Evolutionary conservation across 2,113 vertebrate species (phyloP).

Genomic region (Pleuronectes platessa): DNA sequence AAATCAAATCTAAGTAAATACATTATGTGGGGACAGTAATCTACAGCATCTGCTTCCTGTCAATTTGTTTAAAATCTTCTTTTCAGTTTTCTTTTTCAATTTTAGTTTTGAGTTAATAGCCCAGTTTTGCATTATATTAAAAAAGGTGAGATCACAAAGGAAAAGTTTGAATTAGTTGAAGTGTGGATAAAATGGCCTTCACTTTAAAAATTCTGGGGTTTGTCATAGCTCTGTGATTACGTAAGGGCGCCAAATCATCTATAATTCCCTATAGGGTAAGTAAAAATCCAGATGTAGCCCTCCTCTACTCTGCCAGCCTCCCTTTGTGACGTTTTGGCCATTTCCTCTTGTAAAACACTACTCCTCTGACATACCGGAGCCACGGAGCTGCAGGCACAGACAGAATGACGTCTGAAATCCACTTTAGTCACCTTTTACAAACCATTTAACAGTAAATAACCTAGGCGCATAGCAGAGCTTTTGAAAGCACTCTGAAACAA

Average conservation of each 20-base stretch:
- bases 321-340: slow-evolving; percentile 32
- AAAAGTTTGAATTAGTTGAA: slow-evolving; percentile 29
- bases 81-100: background rate
- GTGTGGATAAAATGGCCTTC: slow-evolving; percentile 19
- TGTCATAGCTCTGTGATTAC: slow-evolving; percentile 32
- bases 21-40: background rate
- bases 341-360: slow-evolving; percentile 67
- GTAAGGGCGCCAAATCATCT: slow-evolving; percentile 33
- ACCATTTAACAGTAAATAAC: slow-evolving; percentile 52
- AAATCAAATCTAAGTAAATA: background rate
- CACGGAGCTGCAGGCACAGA: slow-evolving; percentile 34
- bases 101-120: background rate
- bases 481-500: slow-evolving; percentile 55
- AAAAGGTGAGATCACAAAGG: slow-evolving; percentile 7
- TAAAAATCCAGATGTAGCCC: slow-evolving; percentile 56
- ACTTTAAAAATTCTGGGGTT: slow-evolving; percentile 30
- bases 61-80: background rate
- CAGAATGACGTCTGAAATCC: slow-evolving; percentile 33
- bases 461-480: slow-evolving; percentile 16
- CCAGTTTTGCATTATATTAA: slow-evolving; percentile 1
- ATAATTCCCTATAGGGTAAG: slow-evolving; percentile 55
- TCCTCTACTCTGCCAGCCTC: slow-evolving; percentile 12
- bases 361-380: slow-evolving; percentile 33
- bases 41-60: background rate
- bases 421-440: slow-evolving; percentile 55